Evolutionary conservation across 2,797 vertebrate species (phyloP).

Genomic region (Cossypha polioptera): DNA sequence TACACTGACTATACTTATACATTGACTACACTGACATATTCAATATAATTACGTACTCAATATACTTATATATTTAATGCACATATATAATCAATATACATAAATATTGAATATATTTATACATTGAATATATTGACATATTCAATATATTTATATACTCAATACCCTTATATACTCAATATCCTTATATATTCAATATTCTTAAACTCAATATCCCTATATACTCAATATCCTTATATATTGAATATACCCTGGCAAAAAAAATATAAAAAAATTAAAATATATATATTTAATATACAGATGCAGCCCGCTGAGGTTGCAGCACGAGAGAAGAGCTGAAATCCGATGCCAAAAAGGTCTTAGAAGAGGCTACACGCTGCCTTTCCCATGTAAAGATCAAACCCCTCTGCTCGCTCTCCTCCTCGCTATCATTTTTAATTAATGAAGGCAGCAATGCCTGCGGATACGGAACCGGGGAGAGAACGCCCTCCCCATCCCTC

Average conservation of each 20-base stretch:
- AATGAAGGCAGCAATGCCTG: constrained; percentile 56
- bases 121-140: neutral
- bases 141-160: neutral
- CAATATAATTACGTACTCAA: neutral
- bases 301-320: neutral
- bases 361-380: neutral
- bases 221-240: neutral
- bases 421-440: constrained; percentile 64
- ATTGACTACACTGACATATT: neutral
- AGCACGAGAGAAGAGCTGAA: rapidly evolving
- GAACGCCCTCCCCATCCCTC: neutral
- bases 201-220: too few species aligned
- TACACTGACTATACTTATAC: too few species aligned
- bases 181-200: too few species aligned
- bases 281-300: neutral
- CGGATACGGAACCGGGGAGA: neutral
- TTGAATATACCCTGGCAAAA: neutral
- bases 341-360: neutral
- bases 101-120: neutral
- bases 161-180: neutral
- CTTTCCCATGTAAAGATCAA: constrained; percentile 23
- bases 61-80: neutral
- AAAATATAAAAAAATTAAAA: neutral
- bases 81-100: neutral
- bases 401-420: constrained; percentile 1